Conservation (phyloP, 2,113 vertebrate species). For the Columba janthina region DNA sequence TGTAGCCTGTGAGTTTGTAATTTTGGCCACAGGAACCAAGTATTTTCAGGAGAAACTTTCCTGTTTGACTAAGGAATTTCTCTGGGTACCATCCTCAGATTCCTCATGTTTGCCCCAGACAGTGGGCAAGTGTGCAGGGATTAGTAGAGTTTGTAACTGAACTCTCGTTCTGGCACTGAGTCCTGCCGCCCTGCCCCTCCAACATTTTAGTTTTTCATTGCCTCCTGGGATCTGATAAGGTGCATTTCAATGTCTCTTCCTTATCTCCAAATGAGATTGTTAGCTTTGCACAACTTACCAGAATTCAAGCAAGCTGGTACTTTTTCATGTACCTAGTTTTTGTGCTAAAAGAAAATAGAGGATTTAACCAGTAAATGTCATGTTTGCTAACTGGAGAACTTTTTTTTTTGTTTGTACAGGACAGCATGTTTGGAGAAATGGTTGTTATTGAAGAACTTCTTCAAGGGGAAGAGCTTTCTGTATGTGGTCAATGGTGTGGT, state of each 20-base stretch:
- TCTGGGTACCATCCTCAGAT: background rate
- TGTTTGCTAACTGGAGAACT: background rate
- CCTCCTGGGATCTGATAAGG: background rate
- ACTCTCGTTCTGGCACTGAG: background rate
- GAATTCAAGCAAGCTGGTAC: background rate
- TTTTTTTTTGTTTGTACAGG: slow-evolving; percentile 66
- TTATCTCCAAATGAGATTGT: background rate
- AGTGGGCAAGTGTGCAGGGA: background rate
- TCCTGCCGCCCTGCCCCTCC: background rate
- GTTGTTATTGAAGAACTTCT: slow-evolving; percentile 90
- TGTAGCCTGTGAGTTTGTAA: background rate
- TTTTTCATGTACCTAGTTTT: background rate
- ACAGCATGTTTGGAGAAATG: slow-evolving; percentile 82
- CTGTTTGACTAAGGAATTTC: background rate
- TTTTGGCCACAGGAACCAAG: background rate
- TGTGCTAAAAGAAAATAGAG: background rate
- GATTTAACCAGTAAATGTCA: background rate
- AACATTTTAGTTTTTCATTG: background rate
- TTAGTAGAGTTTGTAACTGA: background rate
- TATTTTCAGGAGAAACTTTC: background rate
- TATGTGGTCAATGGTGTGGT: slow-evolving; percentile 62
- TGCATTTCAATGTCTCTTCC: background rate
- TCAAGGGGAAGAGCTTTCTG: slow-evolving; percentile 89
- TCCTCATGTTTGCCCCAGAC: background rate
- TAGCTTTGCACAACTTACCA: background rate